Conservation (phyloP, 1,140 invertebrate species). For the Leptopilina clavipes region DNA sequence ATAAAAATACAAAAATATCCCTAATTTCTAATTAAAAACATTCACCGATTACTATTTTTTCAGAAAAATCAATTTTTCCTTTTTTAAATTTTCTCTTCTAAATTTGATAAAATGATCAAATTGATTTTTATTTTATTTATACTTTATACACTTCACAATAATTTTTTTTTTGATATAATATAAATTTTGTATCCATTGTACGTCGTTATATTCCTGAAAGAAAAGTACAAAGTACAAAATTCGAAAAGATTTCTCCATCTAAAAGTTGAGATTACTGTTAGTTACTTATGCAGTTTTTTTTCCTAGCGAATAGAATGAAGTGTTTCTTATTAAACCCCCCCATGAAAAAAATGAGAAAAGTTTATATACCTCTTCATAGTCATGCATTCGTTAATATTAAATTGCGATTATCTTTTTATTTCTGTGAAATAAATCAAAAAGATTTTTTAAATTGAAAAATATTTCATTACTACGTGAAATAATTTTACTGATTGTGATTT, state of each 20-base stretch:
- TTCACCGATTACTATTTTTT: too few species aligned
- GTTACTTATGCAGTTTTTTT: conserved; percentile 18
- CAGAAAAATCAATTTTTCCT: too few species aligned
- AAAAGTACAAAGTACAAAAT: neutral
- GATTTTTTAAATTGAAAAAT: neutral
- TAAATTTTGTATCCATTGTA: neutral
- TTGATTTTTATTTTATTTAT: too few species aligned
- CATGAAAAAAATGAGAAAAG: neutral
- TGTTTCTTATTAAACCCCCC: neutral
- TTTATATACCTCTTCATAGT: neutral
- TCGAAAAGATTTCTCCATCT: neutral
- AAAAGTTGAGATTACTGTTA: neutral
- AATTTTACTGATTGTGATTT: too few species aligned
- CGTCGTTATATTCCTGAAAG: neutral
- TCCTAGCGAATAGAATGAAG: neutral
- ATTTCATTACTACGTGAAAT: neutral
- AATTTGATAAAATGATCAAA: too few species aligned
- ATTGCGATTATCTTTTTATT: neutral
- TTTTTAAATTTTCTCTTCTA: too few species aligned
- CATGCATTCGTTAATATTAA: neutral
- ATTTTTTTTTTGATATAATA: too few species aligned
- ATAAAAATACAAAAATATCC: too few species aligned
- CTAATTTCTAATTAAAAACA: too few species aligned
- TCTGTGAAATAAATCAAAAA: neutral
- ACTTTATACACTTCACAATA: too few species aligned